A percentile compares a stretch with the other conserved stretches of the same genome.
phyloP scores from a whole-genome alignment of 2,113 vertebrate species.

The Sardina pilchardus region DNA sequence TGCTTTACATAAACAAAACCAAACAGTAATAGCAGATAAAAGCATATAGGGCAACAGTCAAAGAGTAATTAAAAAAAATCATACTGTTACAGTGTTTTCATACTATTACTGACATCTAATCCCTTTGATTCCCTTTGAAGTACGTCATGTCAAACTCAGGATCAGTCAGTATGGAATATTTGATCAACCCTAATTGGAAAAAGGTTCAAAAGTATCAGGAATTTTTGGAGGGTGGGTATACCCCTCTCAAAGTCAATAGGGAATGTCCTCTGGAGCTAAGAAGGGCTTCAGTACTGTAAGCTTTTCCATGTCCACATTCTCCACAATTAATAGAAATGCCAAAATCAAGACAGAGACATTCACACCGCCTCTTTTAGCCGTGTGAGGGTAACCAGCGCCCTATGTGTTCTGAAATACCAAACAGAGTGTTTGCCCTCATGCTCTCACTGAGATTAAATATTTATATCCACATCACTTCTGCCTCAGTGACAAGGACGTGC shows the following conservation, averaged over 20 bases:
- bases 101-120: too few relatives aligned
- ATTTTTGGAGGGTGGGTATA: not conserved
- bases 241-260: not conserved
- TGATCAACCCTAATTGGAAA: not conserved
- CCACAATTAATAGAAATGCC: conserved; percentile 1
- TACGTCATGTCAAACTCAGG: too few relatives aligned
- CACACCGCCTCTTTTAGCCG: not conserved
- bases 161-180: not conserved
- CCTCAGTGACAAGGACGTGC: conserved; percentile 17
- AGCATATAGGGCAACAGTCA: too few relatives aligned
- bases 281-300: not conserved
- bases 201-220: too few relatives aligned
- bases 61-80: too few relatives aligned
- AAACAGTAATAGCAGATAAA: too few relatives aligned
- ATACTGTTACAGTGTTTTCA: too few relatives aligned
- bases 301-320: not conserved
- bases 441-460: conserved; percentile 32
- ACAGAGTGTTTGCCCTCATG: not conserved
- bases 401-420: not conserved
- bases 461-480: conserved; percentile 32
- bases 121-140: too few relatives aligned
- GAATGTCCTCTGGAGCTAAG: not conserved
- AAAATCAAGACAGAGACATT: conserved; percentile 15
- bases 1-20: too few relatives aligned
- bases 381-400: not conserved